A percentile compares a stretch with the other conserved stretches of the same genome.
These are phyloP conservation scores for Magallana nippona DNA, from an alignment of 2,888 invertebrate species.

Conservation along the genomic window DNA sequence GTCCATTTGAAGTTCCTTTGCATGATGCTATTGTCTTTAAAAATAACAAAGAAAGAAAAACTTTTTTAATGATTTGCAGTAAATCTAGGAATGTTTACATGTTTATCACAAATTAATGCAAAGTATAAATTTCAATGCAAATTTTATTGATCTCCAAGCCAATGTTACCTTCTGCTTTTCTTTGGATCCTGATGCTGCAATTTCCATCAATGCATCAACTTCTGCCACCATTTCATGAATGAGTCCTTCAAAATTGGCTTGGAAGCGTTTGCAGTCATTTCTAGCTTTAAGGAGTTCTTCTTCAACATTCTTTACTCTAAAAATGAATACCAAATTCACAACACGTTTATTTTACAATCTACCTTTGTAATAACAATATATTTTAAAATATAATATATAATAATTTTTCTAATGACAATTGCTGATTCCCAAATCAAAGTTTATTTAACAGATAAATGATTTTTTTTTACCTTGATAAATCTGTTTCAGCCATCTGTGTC, in stretches of 20 bases:
- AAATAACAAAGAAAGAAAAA: not conserved
- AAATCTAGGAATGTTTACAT: not conserved
- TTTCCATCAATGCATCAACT: slow-evolving; percentile 64
- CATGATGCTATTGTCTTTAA: slow-evolving; percentile 63
- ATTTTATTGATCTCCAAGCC: too few species aligned
- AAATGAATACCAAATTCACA: not conserved
- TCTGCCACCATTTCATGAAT: slow-evolving; percentile 64
- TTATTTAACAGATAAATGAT: too few species aligned
- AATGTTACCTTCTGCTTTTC: slow-evolving; percentile 59
- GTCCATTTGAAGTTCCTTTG: slow-evolving; percentile 63
- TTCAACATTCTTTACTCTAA: slow-evolving; percentile 68
- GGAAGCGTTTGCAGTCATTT: slow-evolving; percentile 66
- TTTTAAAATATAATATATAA: too few species aligned
- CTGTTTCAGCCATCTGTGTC: slow-evolving; percentile 74
- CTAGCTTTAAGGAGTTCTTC: slow-evolving; percentile 68
- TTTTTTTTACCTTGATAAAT: slow-evolving; percentile 65
- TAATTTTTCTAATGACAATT: not conserved
- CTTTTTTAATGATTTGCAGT: not conserved
- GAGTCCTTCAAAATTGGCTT: slow-evolving; percentile 65
- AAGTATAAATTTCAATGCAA: too few species aligned
- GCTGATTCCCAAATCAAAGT: too few species aligned
- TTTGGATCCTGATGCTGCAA: slow-evolving; percentile 59
- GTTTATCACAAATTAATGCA: too few species aligned
- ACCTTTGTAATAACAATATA: too few species aligned
- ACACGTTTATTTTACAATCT: not conserved